These are phyloP conservation scores for Xiphydria camelus DNA, from an alignment of 2,888 invertebrate species.

Conservation along the genomic window DNA sequence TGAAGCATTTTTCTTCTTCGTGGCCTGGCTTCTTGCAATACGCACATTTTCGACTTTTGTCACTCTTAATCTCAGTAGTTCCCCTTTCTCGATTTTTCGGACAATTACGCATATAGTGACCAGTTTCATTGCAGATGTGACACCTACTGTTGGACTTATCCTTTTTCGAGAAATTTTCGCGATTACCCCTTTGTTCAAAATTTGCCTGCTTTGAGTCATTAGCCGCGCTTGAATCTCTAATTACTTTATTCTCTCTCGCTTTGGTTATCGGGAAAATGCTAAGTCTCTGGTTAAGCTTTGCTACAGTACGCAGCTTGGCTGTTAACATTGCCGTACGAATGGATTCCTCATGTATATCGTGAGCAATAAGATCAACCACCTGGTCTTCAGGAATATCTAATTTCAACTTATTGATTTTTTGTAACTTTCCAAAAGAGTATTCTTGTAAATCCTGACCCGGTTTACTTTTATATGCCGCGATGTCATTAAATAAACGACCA, in stretches of 20 bases:
- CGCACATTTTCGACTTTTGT: conserved; percentile 4
- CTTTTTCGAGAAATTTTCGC: neutral
- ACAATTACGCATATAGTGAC: neutral
- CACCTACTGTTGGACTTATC: neutral
- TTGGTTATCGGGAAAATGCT: conserved; percentile 8
- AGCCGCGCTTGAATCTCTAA: neutral
- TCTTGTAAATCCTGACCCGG: conserved; percentile 11
- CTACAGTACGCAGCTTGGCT: conserved; percentile 4
- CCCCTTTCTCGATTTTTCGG: neutral
- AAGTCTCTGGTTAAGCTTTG: conserved; percentile 12
- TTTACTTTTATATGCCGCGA: conserved; percentile 8
- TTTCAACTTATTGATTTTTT: conserved; percentile 15
- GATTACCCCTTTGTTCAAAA: neutral
- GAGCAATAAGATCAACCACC: conserved; percentile 5
- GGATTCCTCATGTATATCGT: conserved; percentile 10
- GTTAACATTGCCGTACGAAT: conserved; percentile 10
- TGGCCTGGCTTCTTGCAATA: conserved; percentile 11
- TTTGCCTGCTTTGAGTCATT: neutral
- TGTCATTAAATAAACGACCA: conserved; percentile 8
- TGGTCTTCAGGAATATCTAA: conserved; percentile 9
- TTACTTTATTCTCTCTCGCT: neutral
- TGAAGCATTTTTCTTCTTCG: conserved; percentile 8
- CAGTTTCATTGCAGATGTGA: neutral
- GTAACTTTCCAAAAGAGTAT: conserved; percentile 9
- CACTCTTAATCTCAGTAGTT: too few species aligned